A percentile compares a stretch with the other conserved stretches of the same genome.
These are phyloP conservation scores for Eupelmus urozonus DNA, from an alignment of 2,888 invertebrate genomes.

Conservation along the genomic window DNA sequence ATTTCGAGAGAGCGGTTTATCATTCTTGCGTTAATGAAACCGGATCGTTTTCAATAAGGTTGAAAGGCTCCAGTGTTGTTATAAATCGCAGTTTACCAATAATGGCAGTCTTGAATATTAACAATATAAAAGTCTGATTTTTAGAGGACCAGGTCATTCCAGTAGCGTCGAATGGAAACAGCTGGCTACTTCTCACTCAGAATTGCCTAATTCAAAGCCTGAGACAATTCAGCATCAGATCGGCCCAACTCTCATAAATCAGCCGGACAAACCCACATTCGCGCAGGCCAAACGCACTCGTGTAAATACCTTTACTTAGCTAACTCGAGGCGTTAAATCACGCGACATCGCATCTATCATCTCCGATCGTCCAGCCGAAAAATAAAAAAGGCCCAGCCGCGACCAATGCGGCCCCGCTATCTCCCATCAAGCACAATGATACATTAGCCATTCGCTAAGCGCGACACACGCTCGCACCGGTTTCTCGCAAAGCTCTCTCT, in stretches of 20 bases:
- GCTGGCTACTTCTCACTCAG: no score
- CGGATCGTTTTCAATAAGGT: not conserved
- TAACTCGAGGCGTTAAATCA: not conserved
- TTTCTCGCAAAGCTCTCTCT: conserved; percentile 3
- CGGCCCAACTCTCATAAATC: no score
- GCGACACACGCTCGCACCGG: not conserved
- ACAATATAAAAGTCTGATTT: no score
- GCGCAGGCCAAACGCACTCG: no score
- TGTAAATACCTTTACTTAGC: not conserved
- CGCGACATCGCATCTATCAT: not conserved
- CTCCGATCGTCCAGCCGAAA: not conserved
- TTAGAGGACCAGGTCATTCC: no score
- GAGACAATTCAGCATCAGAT: not conserved
- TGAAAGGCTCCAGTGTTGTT: no score
- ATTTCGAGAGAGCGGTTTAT: conserved; percentile 1
- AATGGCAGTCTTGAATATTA: no score
- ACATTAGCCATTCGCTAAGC: conserved; percentile 41
- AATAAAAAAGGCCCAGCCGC: no score
- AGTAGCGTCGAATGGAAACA: no score
- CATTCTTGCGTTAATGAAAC: not conserved
- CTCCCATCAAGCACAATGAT: conserved; percentile 37
- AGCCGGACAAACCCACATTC: no score
- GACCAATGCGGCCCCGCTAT: not conserved
- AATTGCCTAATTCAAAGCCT: not conserved
- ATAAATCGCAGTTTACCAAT: no score